Evolutionary conservation across 1,140 invertebrate genomes (phyloP).

Genomic region (Cyclina sinensis): DNA sequence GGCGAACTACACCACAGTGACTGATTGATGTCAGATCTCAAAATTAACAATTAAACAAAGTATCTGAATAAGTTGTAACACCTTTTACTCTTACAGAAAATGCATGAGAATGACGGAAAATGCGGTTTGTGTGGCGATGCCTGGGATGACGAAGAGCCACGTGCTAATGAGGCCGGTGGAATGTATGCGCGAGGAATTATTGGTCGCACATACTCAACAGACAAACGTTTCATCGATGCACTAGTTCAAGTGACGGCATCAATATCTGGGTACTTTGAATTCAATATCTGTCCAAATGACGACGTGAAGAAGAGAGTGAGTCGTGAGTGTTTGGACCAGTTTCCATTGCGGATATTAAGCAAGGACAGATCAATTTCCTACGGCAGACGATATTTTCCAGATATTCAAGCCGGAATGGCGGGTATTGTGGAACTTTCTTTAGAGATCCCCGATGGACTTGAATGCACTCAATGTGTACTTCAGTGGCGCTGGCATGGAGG

Average conservation of each 20-base stretch:
- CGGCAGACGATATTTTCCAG: slow-evolving; percentile 13
- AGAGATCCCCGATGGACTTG: slow-evolving; percentile 76
- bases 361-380: slow-evolving; percentile 6
- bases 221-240: slow-evolving; percentile 67
- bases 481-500: slow-evolving; percentile 86
- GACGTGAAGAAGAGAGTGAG: slow-evolving; percentile 71
- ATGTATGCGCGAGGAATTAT: slow-evolving; percentile 83
- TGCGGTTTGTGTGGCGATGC: slow-evolving; percentile 86
- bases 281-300: slow-evolving; percentile 92
- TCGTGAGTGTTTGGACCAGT: slow-evolving; percentile 51
- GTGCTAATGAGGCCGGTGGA: slow-evolving; percentile 84
- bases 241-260: slow-evolving; percentile 69
- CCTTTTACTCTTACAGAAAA: slow-evolving; percentile 67
- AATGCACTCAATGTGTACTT: slow-evolving; percentile 83
- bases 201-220: slow-evolving; percentile 76
- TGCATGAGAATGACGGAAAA: slow-evolving; percentile 79
- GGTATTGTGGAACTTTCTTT: slow-evolving; percentile 69
- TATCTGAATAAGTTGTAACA: too few relatives aligned
- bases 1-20: too few relatives aligned
- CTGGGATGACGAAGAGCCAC: slow-evolving; percentile 81
- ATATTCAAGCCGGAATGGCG: not conserved
- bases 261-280: slow-evolving; percentile 93
- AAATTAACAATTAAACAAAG: too few relatives aligned
- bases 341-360: slow-evolving; percentile 43
- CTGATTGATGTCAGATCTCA: too few relatives aligned